A percentile compares a stretch with the other conserved stretches of the same genome.
Evolutionary conservation across 2,113 vertebrate genomes (phyloP).

Genomic region (Tiliqua scincoides): DNA sequence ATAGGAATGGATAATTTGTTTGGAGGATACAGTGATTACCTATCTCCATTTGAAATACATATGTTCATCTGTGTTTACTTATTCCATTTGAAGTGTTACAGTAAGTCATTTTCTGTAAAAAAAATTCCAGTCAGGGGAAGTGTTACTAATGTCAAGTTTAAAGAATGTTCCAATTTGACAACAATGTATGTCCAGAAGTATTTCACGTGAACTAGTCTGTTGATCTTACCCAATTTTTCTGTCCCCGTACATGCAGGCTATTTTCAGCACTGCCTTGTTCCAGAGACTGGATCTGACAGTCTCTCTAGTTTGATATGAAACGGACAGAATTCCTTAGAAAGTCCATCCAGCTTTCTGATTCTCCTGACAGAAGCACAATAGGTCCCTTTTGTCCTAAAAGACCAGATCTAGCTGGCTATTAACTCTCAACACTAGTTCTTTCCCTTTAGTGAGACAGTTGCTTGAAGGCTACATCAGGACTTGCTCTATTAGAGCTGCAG

Average conservation of each 20-base stretch:
- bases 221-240: constrained; percentile 5
- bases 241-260: background rate
- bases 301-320: constrained; percentile 40
- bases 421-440: constrained; percentile 34
- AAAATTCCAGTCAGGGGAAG: background rate
- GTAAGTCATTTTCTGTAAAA: background rate
- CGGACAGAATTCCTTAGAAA: constrained; percentile 28
- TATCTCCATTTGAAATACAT: background rate
- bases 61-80: background rate
- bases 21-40: background rate
- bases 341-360: constrained; percentile 38
- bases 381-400: constrained; percentile 53
- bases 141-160: background rate
- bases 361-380: constrained; percentile 31
- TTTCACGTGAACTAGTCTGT: constrained; percentile 24
- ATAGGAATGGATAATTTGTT: background rate
- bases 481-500: constrained; percentile 6
- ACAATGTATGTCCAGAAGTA: constrained; percentile 2
- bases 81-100: background rate
- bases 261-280: constrained; percentile 10
- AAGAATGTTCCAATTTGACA: background rate
- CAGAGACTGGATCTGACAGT: constrained; percentile 20
- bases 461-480: constrained; percentile 29
- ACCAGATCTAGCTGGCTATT: constrained; percentile 11
- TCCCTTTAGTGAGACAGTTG: constrained; percentile 30